phyloP scores from a whole-genome alignment of 2,888 invertebrate genomes.

The Philopedon plagiatum region DNA sequence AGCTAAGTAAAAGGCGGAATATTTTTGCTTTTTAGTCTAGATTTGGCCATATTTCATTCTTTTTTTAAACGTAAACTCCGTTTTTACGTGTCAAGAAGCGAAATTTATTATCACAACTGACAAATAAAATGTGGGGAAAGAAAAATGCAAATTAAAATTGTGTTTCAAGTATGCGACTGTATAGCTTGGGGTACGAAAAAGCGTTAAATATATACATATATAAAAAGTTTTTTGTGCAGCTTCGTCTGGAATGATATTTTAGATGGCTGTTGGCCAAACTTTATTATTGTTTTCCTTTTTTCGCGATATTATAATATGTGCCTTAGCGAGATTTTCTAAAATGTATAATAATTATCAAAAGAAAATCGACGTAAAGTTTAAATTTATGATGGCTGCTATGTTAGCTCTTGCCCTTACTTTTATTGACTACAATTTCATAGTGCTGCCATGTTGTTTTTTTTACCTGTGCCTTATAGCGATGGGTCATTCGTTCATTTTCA shows the following conservation, averaged over 20 bases:
- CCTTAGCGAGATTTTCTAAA: too few species aligned
- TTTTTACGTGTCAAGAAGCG: constrained; percentile 24
- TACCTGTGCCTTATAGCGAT: too few species aligned
- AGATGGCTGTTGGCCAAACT: neutral
- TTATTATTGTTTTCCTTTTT: neutral
- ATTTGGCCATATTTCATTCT: constrained; percentile 28
- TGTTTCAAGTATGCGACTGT: constrained; percentile 18
- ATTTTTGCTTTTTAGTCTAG: constrained; percentile 25
- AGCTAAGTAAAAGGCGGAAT: constrained; percentile 13
- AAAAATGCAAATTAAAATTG: constrained; percentile 31
- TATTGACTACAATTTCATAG: too few species aligned
- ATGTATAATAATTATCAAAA: too few species aligned
- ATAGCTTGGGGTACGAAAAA: neutral
- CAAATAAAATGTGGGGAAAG: constrained; percentile 30
- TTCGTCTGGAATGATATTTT: neutral
- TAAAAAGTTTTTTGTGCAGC: neutral
- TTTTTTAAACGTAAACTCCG: constrained; percentile 31
- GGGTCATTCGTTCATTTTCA: too few species aligned
- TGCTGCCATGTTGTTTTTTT: too few species aligned
- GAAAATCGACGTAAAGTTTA: too few species aligned
- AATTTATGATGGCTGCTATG: too few species aligned
- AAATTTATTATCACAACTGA: constrained; percentile 36
- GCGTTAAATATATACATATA: neutral
- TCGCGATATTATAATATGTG: too few species aligned
- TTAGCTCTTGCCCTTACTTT: too few species aligned